Evolutionary conservation across 2,888 invertebrate species (phyloP).

Genomic region (Seira sanloemensis): DNA sequence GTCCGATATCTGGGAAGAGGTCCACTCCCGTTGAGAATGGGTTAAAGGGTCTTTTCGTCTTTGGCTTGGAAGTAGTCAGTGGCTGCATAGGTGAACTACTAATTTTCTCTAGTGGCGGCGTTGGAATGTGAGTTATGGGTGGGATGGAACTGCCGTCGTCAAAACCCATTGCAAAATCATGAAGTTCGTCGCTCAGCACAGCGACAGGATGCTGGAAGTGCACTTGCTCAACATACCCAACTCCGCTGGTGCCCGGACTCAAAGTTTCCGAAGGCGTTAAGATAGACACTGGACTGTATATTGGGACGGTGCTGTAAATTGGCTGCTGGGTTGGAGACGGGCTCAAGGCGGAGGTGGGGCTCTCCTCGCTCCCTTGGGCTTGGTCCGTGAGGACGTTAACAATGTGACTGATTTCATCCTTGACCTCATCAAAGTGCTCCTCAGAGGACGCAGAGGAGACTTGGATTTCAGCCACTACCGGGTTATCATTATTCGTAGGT

Average conservation of each 20-base stretch:
- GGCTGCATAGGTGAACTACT: conserved; percentile 35
- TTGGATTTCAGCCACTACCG: conserved; percentile 47
- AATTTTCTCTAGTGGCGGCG: conserved; percentile 61
- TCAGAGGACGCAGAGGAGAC: conserved; percentile 67
- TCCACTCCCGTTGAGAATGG: conserved; percentile 43
- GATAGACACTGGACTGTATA: conserved; percentile 7
- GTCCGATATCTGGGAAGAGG: conserved; percentile 60
- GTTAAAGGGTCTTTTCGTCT: conserved; percentile 49
- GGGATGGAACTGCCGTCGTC: not conserved
- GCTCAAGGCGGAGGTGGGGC: conserved; percentile 31
- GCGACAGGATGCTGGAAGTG: conserved; percentile 31
- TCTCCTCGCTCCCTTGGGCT: conserved; percentile 43
- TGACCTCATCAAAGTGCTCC: conserved; percentile 72
- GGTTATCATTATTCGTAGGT: conserved; percentile 2
- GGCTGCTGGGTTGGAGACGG: conserved; percentile 59
- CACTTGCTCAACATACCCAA: conserved; percentile 42
- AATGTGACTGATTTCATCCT: conserved; percentile 71
- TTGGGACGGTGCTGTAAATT: conserved; percentile 42
- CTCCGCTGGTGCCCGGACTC: not conserved
- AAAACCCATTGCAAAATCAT: not conserved
- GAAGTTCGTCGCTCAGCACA: not conserved
- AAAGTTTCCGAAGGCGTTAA: conserved; percentile 1
- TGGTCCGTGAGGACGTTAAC: conserved; percentile 69
- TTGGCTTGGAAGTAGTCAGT: conserved; percentile 33
- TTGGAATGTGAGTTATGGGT: conserved; percentile 63